Percentiles rank a stretch among this genome's conserved stretches.
Evolutionary conservation across 2,113 vertebrate genomes (phyloP).

Genomic region (Mastomys natalensis): DNA sequence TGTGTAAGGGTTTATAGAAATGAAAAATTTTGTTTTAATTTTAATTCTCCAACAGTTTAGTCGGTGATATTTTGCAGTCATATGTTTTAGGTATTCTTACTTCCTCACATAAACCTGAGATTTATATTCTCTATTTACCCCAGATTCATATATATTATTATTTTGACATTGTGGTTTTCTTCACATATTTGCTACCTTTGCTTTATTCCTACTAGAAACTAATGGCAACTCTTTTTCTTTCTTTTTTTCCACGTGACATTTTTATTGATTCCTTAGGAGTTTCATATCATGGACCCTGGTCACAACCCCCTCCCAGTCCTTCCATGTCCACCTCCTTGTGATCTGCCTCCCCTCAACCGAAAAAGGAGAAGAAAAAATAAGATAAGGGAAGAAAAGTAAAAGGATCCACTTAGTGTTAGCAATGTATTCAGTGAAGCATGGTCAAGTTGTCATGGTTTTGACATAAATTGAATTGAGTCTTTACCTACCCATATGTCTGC

Average conservation of each 20-base stretch:
- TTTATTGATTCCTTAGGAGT: background rate
- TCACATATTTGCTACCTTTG: background rate
- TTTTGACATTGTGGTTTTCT: background rate
- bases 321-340: background rate
- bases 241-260: background rate
- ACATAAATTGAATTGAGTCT: background rate
- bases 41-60: background rate
- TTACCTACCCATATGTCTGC: background rate
- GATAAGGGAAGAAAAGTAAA: background rate
- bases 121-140: background rate
- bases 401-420: background rate
- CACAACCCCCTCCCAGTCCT: background rate
- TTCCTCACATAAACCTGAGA: background rate
- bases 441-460: background rate
- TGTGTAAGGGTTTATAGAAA: background rate
- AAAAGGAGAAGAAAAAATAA: background rate
- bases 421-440: background rate
- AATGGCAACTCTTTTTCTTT: background rate
- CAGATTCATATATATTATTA: background rate
- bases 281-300: background rate
- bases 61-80: background rate
- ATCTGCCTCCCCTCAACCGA: accelerated
- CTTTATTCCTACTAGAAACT: background rate
- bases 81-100: background rate
- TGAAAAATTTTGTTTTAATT: background rate